Conservation (phyloP, 1,140 invertebrate species). For the Antheraea mylitta region DNA sequence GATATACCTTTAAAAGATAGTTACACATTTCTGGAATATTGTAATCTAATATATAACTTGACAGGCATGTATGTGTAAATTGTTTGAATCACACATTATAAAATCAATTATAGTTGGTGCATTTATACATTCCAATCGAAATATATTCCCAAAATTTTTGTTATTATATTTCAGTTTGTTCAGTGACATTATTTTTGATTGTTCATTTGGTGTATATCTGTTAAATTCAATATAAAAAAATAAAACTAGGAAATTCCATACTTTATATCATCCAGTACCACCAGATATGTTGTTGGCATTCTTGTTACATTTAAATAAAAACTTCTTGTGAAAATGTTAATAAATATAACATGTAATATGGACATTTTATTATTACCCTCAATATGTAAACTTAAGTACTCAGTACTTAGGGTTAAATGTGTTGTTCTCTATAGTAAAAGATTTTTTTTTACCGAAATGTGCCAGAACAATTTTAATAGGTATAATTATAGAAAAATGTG, state of each 20-base stretch:
- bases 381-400: not conserved
- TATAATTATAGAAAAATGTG: too few relatives aligned
- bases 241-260: not conserved
- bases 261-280: not conserved
- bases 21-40: not conserved
- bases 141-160: not conserved
- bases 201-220: not conserved
- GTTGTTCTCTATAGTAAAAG: too few relatives aligned
- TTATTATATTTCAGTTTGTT: not conserved
- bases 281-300: not conserved
- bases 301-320: not conserved
- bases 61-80: not conserved
- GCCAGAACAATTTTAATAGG: too few relatives aligned
- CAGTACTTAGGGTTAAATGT: not conserved
- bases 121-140: not conserved
- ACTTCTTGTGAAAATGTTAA: not conserved
- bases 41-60: not conserved
- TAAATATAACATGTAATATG: not conserved
- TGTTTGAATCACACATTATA: not conserved
- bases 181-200: not conserved
- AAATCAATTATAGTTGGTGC: not conserved
- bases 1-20: not conserved
- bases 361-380: not conserved
- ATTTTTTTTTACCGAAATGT: too few relatives aligned
- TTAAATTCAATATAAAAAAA: not conserved